Evolutionary conservation across 2,888 invertebrate species (phyloP).

Genomic region (Altica lythri): DNA sequence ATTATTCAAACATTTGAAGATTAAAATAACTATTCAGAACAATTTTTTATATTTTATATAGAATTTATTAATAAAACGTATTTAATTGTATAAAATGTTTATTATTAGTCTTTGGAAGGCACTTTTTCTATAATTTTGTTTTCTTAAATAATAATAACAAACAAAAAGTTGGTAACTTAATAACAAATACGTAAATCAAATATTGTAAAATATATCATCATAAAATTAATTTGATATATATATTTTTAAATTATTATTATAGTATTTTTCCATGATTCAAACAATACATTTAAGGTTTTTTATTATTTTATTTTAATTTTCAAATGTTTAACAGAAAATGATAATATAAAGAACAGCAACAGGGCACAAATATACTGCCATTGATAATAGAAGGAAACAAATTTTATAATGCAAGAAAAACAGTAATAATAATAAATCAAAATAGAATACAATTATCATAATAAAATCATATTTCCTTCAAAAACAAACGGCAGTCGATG

Average conservation of each 20-base stretch:
- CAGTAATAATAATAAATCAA: no score
- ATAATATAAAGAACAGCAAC: not conserved
- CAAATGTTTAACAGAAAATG: conserved; percentile 9
- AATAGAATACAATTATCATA: no score
- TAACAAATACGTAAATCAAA: conserved; percentile 2
- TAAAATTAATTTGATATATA: not conserved
- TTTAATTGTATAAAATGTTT: not conserved
- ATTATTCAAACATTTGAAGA: conserved; percentile 7
- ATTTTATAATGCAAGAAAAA: no score
- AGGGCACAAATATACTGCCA: conserved; percentile 1
- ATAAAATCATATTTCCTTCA: no score
- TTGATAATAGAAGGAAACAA: conserved; percentile 5
- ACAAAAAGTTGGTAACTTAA: no score
- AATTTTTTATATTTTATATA: not conserved
- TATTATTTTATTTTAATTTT: conserved; percentile 3
- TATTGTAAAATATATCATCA: not conserved
- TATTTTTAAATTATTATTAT: no score
- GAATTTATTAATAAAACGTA: not conserved
- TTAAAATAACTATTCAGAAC: not conserved
- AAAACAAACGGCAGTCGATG: no score
- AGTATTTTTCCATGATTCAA: no score
- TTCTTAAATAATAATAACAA: no score
- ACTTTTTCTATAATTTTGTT: no score
- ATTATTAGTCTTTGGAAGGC: conserved; percentile 11
- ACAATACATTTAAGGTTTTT: no score